Evolutionary conservation across 30 jellyfish, hydroid and myxozoan genomes (phyloP).

Genomic region (Pelagia noctiluca): DNA sequence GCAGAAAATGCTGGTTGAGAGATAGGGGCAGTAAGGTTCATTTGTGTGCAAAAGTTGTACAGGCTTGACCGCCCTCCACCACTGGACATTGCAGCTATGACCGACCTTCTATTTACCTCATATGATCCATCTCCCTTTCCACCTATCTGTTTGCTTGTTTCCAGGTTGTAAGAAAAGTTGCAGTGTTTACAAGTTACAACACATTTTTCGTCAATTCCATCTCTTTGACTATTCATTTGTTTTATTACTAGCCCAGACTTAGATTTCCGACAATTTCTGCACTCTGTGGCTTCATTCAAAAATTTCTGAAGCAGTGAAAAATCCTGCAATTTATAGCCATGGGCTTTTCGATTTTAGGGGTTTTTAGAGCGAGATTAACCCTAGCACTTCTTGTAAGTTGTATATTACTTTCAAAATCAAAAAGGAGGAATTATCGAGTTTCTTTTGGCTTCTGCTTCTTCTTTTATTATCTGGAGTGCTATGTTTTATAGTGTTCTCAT

Average conservation of each 20-base stretch:
- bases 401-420: slow-evolving; percentile 4
- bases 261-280: slow-evolving; percentile 10
- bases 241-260: slow-evolving; percentile 6
- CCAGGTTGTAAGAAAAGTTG: not conserved
- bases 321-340: slow-evolving; percentile 27
- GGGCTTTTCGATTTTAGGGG: slow-evolving; percentile 18
- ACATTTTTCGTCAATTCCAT: slow-evolving; percentile 31
- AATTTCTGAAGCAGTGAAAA: slow-evolving; percentile 1
- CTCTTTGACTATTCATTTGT: slow-evolving; percentile 18
- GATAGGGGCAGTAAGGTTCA: slow-evolving; percentile 15
- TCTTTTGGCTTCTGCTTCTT: slow-evolving; percentile 14
- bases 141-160: slow-evolving; percentile 15
- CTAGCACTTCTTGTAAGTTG: slow-evolving; percentile 31
- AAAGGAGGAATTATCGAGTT: slow-evolving; percentile 21
- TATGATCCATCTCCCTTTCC: not conserved
- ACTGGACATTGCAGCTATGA: slow-evolving; percentile 29
- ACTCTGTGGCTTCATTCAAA: slow-evolving; percentile 25
- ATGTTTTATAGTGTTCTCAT: no score
- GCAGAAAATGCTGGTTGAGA: slow-evolving; percentile 14
- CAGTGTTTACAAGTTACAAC: slow-evolving; percentile 20
- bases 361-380: slow-evolving; percentile 15
- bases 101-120: slow-evolving; percentile 45
- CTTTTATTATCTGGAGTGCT: slow-evolving; percentile 21
- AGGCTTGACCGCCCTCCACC: slow-evolving; percentile 35
- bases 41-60: slow-evolving; percentile 29